Conservation (phyloP, 2,888 invertebrate species). For the Metallyticus violacea region DNA sequence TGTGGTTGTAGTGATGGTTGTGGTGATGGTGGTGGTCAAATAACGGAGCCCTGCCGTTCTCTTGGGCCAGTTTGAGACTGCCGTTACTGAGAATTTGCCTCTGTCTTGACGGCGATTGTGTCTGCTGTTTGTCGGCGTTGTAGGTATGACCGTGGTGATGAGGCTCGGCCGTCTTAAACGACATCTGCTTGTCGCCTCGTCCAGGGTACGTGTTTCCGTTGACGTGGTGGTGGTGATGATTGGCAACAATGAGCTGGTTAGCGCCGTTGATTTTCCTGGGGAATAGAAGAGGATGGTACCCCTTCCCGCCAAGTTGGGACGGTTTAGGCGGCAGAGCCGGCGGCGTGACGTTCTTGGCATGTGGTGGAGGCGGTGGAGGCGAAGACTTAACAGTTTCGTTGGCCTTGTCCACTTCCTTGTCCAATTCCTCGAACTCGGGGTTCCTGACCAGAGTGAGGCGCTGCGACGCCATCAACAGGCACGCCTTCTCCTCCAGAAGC, state of each 20-base stretch:
- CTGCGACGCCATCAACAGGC: slow-evolving; percentile 44
- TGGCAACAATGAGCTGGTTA: no score
- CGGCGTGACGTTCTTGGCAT: slow-evolving; percentile 45
- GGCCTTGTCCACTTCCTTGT: slow-evolving; percentile 51
- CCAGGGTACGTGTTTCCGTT: not conserved
- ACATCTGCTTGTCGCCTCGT: not conserved
- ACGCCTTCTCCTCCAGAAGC: slow-evolving; percentile 43
- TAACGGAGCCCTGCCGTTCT: not conserved
- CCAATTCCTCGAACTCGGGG: slow-evolving; percentile 53
- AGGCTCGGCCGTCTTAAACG: not conserved
- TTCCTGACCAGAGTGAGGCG: slow-evolving; percentile 49
- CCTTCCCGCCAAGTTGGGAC: slow-evolving; percentile 28
- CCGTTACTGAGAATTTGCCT: slow-evolving; percentile 32
- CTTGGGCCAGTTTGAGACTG: slow-evolving; percentile 25
- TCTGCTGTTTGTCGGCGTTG: slow-evolving; percentile 14
- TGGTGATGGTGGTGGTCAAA: not conserved
- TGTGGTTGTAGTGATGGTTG: not conserved
- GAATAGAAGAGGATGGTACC: not conserved
- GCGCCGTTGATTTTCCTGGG: not conserved
- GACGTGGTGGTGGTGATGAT: not conserved
- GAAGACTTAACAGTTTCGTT: slow-evolving; percentile 56
- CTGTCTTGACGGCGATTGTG: not conserved
- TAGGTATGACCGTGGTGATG: not conserved
- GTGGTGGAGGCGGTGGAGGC: not conserved
- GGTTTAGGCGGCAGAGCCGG: slow-evolving; percentile 79